A percentile compares a stretch with the other conserved stretches of the same genome.
These are phyloP conservation scores for Oryzias woworae DNA, from an alignment of 2,113 vertebrate species.

Conservation along the genomic window DNA sequence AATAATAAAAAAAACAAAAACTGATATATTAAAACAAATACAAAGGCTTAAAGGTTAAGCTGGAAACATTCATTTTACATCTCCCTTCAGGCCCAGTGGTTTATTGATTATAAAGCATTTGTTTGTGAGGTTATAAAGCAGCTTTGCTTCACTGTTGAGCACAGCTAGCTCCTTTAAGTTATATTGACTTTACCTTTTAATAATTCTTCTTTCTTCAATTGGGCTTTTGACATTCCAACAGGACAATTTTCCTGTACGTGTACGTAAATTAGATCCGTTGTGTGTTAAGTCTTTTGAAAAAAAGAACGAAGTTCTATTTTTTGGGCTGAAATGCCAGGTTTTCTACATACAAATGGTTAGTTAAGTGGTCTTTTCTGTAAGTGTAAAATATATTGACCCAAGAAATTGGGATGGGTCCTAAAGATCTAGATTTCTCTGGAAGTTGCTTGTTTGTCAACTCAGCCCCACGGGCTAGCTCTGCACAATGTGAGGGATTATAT, in stretches of 20 bases:
- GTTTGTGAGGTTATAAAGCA: slow-evolving; percentile 43
- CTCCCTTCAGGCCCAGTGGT: slow-evolving; percentile 32
- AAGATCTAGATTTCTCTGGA: slow-evolving; percentile 14
- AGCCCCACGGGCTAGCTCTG: slow-evolving; percentile 34
- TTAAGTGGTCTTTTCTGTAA: slow-evolving; percentile 23
- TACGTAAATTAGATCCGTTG: slow-evolving; percentile 19
- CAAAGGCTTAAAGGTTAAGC: neutral
- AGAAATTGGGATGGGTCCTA: neutral
- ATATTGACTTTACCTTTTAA: slow-evolving; percentile 7
- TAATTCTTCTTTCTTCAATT: slow-evolving; percentile 13
- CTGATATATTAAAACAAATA: neutral
- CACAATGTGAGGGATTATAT: slow-evolving; percentile 76
- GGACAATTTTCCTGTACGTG: slow-evolving; percentile 20
- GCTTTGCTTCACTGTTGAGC: slow-evolving; percentile 8
- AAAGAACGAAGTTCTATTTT: slow-evolving; percentile 36
- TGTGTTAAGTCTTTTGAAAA: slow-evolving; percentile 47
- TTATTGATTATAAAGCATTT: slow-evolving; percentile 63
- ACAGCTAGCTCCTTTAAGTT: neutral
- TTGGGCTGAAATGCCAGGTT: slow-evolving; percentile 14
- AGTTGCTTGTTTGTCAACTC: slow-evolving; percentile 41
- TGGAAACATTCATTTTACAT: slow-evolving; percentile 54
- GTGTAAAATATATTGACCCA: slow-evolving; percentile 13
- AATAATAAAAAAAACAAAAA: neutral
- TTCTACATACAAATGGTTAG: slow-evolving; percentile 35
- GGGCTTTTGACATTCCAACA: neutral